Evolutionary conservation across 1,140 invertebrate species (phyloP).

Genomic region (Araneus ventricosus): DNA sequence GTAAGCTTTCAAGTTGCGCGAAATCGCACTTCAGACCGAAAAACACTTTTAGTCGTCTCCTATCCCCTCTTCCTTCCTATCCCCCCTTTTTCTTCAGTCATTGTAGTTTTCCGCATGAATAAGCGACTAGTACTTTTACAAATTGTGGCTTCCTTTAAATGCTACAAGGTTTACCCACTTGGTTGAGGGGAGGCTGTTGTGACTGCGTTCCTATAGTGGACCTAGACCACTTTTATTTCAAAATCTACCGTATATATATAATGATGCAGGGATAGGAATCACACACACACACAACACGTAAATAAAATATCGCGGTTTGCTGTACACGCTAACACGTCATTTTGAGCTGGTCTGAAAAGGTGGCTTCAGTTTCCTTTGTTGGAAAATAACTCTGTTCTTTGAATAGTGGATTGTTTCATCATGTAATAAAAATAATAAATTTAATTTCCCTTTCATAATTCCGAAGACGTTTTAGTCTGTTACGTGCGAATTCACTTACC

Average conservation of each 20-base stretch:
- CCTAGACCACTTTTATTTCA: not conserved
- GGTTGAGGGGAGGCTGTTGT: not conserved
- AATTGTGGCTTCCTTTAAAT: conserved; percentile 31
- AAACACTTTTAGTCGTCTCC: not conserved
- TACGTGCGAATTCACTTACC: no score
- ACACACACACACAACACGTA: no score
- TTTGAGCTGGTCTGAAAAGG: not conserved
- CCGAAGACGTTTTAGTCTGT: no score
- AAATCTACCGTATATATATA: not conserved
- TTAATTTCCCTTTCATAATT: no score
- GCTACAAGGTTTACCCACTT: not conserved
- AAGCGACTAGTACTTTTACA: not conserved
- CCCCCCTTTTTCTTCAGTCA: not conserved
- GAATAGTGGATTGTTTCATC: not conserved
- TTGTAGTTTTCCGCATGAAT: conserved; percentile 9
- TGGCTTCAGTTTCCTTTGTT: not conserved
- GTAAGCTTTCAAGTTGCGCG: conserved; percentile 56
- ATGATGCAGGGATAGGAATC: not conserved
- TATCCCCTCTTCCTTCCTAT: not conserved
- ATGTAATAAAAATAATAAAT: not conserved
- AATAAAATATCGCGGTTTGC: not conserved
- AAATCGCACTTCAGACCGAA: not conserved
- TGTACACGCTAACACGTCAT: not conserved
- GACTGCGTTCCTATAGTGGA: not conserved
- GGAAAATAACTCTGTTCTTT: not conserved